Base-by-base conservation (phyloP, 2,888 invertebrate species). In the Entomobrya multifasciata region DNA sequence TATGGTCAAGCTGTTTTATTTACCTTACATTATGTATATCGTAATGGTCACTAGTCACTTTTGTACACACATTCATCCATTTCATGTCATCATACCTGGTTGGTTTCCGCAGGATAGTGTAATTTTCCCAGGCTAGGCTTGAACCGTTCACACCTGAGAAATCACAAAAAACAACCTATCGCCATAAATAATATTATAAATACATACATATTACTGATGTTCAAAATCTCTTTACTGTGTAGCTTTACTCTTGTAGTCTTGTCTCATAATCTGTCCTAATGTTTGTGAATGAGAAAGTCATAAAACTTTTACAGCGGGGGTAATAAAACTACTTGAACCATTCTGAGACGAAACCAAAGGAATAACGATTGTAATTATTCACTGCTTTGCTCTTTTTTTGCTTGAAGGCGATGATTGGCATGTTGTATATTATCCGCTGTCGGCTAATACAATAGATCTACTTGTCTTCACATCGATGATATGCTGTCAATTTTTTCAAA, bases 361-460 rank as follows among this genome's bases (percentile, higher is more conserved):
- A 88, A 89, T 90, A 90, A 90, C 90, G 90, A 90, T 81, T 60
- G 89, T 90, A 90, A 90, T 90, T 90, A 90, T 90, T 90, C 89
- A 89, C 89, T 89, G 74, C 79, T 88, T 88, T 78, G 84, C 88
- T 87, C 86, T 88, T 88, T n/a, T n/a, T 86, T 87, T 65, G 79
- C 78, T 80, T 72, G 62, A 70, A 87, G 88, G 89, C 88, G 87
- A 86, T 90, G 90, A 90, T 90, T 90, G 90, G 89, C 90, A 89
- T 89, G 90, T 90, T 88, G 89, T 90, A 90, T 90, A 86, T 89
- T 89, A 89, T 87, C 76, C 77, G 83, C 76, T 83, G 83, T 82
- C 82, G 72, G 74, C 62, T 74, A 41, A 55, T 44, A 77, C 57
- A 77, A 77, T 60, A 22, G 25, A 52, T 30, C 27, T 30, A 52